Evolutionary conservation across 2,888 invertebrate species (phyloP).

Genomic region (Phlogophora meticulosa): DNA sequence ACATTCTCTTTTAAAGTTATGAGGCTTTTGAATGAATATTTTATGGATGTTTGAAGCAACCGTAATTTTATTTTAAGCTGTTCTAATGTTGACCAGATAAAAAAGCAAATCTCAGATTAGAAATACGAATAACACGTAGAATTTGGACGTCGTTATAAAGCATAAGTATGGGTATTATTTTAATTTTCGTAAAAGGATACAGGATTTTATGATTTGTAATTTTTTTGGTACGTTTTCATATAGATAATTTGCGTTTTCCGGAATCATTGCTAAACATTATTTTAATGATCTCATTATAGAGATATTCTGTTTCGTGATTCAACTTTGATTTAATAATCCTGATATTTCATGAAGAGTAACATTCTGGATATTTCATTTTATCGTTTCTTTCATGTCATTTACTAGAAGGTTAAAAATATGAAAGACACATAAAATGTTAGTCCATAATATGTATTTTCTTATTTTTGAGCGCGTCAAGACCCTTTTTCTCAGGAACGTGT

Average conservation of each 20-base stretch:
- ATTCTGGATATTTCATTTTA: constrained; percentile 20
- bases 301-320: constrained; percentile 14
- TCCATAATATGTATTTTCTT: no score
- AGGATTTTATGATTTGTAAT: no score
- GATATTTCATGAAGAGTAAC: constrained; percentile 5
- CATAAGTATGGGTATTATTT: background rate
- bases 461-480: no score
- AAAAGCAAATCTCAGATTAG: background rate
- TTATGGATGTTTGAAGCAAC: background rate
- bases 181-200: background rate
- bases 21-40: background rate
- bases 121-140: background rate
- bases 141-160: background rate
- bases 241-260: background rate
- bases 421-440: no score
- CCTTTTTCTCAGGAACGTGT: no score
- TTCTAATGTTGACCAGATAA: background rate
- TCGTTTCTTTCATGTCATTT: constrained; percentile 12
- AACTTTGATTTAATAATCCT: constrained; percentile 20
- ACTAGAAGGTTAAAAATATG: constrained; percentile 12
- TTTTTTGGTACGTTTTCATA: background rate
- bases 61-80: background rate
- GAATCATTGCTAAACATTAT: background rate
- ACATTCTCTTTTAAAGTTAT: background rate
- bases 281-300: constrained; percentile 29